Percentiles rank a stretch among this genome's conserved stretches.
phyloP scores from a whole-genome alignment of 1,140 invertebrate genomes.

The Belonocnema kinseyi region DNA sequence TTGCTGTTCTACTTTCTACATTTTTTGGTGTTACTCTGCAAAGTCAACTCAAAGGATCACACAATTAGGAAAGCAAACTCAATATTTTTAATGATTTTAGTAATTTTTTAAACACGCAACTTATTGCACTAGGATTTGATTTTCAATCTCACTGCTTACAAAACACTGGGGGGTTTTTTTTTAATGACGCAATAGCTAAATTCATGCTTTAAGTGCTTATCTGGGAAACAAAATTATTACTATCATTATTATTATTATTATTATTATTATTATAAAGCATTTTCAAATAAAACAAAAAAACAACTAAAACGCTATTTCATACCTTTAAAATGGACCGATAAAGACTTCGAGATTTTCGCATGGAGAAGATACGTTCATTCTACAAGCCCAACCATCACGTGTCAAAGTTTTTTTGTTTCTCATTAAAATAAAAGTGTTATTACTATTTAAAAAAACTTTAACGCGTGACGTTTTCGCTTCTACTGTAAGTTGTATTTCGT shows the following conservation, averaged over 20 bases:
- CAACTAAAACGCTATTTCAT: not conserved
- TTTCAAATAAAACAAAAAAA: not conserved
- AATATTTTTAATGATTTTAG: not conserved
- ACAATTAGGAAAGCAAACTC: not conserved
- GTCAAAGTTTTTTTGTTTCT: constrained; percentile 5
- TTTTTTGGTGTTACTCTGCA: not conserved
- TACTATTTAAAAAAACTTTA: not conserved
- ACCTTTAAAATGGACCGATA: not conserved
- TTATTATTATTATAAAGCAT: not conserved
- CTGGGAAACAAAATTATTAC: not conserved
- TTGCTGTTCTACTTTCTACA: too few species aligned
- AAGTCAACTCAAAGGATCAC: not conserved
- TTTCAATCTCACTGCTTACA: too few species aligned
- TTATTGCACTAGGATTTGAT: too few species aligned
- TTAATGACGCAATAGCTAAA: too few species aligned
- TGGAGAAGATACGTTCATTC: not conserved
- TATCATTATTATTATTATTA: too few species aligned
- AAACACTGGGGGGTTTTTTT: too few species aligned
- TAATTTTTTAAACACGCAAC: not conserved
- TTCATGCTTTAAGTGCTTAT: not conserved
- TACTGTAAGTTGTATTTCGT: not conserved
- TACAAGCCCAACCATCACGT: constrained; percentile 14
- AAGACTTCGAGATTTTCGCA: not conserved
- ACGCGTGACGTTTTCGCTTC: constrained; percentile 20
- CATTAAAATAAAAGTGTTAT: not conserved